A percentile compares a stretch with the other conserved stretches of the same genome.
These are phyloP conservation scores for Anthrax anthrax DNA, from an alignment of 2,888 invertebrate genomes.

Conservation along the genomic window DNA sequence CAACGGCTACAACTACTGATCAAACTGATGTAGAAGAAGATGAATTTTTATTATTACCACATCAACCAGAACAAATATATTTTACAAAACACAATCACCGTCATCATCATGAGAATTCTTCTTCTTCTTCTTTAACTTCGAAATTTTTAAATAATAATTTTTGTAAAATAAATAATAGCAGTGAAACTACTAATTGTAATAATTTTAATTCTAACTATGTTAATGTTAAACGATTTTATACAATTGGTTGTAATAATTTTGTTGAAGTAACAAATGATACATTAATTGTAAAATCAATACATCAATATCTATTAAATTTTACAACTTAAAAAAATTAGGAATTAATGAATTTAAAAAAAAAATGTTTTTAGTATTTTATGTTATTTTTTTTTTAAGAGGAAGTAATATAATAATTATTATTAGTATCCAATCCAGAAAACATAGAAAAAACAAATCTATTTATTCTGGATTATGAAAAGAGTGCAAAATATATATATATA, in stretches of 20 bases:
- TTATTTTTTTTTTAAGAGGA: too few species aligned
- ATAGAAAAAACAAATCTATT: too few species aligned
- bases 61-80: conserved; percentile 1
- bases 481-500: too few species aligned
- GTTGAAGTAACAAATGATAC: conserved; percentile 2
- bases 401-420: too few species aligned
- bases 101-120: neutral
- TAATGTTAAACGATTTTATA: neutral
- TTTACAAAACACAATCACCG: neutral
- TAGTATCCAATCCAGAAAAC: too few species aligned
- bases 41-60: conserved; percentile 3
- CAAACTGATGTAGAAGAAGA: conserved; percentile 24
- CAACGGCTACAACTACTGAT: conserved; percentile 20
- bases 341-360: too few species aligned
- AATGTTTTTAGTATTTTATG: too few species aligned
- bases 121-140: too few species aligned
- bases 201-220: neutral
- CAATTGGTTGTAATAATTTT: neutral
- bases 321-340: neutral
- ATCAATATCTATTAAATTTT: neutral
- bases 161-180: too few species aligned
- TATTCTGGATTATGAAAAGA: too few species aligned
- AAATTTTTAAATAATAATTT: too few species aligned
- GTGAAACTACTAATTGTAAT: too few species aligned
- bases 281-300: neutral